These are phyloP conservation scores for Fissipunctia ypsillon DNA, from an alignment of 2,888 invertebrate species.

Conservation along the genomic window DNA sequence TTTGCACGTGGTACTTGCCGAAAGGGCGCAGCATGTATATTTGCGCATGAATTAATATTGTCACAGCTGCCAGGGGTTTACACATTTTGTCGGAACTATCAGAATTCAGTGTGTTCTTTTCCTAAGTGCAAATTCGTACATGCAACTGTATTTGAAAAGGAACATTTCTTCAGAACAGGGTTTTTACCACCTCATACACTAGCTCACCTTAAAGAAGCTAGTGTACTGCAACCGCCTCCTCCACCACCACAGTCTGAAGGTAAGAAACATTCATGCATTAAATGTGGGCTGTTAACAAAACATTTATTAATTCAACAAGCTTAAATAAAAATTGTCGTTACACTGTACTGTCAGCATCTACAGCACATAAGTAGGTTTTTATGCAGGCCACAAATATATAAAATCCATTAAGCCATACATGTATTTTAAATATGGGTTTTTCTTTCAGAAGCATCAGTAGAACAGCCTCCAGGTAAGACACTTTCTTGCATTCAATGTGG, in stretches of 20 bases:
- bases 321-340: neutral
- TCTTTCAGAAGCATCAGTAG: conserved; percentile 30
- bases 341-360: neutral
- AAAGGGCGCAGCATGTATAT: conserved; percentile 76
- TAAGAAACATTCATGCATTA: conserved; percentile 33
- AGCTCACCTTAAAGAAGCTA: conserved; percentile 73
- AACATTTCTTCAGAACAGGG: conserved; percentile 78
- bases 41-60: conserved; percentile 76
- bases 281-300: neutral
- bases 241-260: conserved; percentile 71
- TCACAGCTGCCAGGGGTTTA: conserved; percentile 77
- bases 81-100: conserved; percentile 82
- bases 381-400: neutral
- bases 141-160: conserved; percentile 82
- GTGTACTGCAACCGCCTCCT: conserved; percentile 62
- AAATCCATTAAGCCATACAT: neutral
- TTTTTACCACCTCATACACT: conserved; percentile 76
- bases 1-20: conserved; percentile 79
- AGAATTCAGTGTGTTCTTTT: conserved; percentile 75
- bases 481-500: neutral
- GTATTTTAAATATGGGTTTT: neutral
- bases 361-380: neutral
- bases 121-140: conserved; percentile 82
- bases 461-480: conserved; percentile 51
- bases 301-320: neutral